Base-by-base conservation (phyloP, 2,888 invertebrate genomes). In the Apeira syringaria region DNA sequence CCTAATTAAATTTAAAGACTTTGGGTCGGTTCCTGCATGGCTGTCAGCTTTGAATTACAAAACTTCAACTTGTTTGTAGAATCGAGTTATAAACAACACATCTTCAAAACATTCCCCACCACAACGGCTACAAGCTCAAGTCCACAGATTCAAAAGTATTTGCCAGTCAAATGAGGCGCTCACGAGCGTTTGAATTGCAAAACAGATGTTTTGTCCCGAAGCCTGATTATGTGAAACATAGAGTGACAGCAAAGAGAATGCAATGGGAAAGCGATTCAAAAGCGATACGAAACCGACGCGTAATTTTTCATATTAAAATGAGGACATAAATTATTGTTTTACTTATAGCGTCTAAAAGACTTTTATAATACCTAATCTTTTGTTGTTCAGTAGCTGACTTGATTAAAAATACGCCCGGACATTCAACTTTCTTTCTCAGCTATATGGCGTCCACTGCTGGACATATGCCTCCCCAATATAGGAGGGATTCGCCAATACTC, bases 121-220 rank as follows among this genome's bases (percentile, higher is more conserved):
- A 25, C 30, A 22, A 32, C 20, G 34, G 32, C 35, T 25, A 32
- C 36, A 31, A 25, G 29, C 20, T 25, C 41, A 41, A 37, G 26
- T 24, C 33, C 26, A 15, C 39, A 36, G 41, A 37, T 40, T 37
- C 33, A 24, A 32, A 43, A 38, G 51, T 56, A 67, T 68, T 66
- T 67, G 68, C 49, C 41, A 64, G 61, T 63, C 64, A 69, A 66
- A 69, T 69, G 66, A 66, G 57, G 54, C 52, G 48, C 50, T 35
- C 44, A 38, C 44, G 47, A 10, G 9, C 43, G 57, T 59, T 50
- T 52, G 57, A 54, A 48, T 57, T 53, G 51, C 49, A 53, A 54
- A 55, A 27, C 41, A 45, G 45, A 27, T 49, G 47, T 48, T 49
- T 43, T 28, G 37, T 34, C 37, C 18, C 35, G 18, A 26, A 8